phyloP scores from a whole-genome alignment of 2,797 vertebrate species.

The Ctenopoma multispine region DNA sequence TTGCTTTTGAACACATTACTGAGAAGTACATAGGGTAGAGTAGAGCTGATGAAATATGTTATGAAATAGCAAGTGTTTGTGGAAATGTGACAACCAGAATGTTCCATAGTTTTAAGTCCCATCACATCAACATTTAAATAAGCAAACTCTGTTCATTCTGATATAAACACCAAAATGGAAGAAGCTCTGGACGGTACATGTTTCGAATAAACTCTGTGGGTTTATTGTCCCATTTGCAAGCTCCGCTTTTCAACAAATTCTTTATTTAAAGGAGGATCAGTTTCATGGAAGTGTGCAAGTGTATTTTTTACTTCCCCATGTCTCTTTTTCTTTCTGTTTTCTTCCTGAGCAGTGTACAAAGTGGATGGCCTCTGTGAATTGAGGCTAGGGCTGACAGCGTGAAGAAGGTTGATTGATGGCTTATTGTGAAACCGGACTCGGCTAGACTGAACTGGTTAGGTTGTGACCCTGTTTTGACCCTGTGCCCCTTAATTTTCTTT shows the following conservation, averaged over 20 bases:
- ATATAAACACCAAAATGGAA: neutral
- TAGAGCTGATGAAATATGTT: slow-evolving; percentile 25
- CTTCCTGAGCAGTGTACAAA: slow-evolving; percentile 69
- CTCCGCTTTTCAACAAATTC: too few species aligned
- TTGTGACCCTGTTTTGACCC: slow-evolving; percentile 80
- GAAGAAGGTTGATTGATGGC: slow-evolving; percentile 84
- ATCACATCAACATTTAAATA: slow-evolving; percentile 2
- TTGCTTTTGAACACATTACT: slow-evolving; percentile 23
- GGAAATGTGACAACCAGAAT: slow-evolving; percentile 17
- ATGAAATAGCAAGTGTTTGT: slow-evolving; percentile 3
- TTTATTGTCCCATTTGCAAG: too few species aligned
- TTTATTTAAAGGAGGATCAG: slow-evolving; percentile 26
- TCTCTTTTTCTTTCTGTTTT: slow-evolving; percentile 62
- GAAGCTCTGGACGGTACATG: neutral
- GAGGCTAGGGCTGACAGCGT: slow-evolving; percentile 76
- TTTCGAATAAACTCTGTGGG: too few species aligned
- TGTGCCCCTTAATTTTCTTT: slow-evolving; percentile 60
- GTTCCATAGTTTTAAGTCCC: slow-evolving; percentile 5
- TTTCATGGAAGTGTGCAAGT: slow-evolving; percentile 18
- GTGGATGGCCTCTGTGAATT: slow-evolving; percentile 76
- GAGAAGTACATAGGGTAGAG: slow-evolving; percentile 18
- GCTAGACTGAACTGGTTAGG: slow-evolving; percentile 84
- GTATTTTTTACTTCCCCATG: slow-evolving; percentile 18
- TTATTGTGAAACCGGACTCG: slow-evolving; percentile 84
- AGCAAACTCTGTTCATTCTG: slow-evolving; percentile 9